phyloP scores from a whole-genome alignment of 2,797 vertebrate species.

The Carduelis carduelis region DNA sequence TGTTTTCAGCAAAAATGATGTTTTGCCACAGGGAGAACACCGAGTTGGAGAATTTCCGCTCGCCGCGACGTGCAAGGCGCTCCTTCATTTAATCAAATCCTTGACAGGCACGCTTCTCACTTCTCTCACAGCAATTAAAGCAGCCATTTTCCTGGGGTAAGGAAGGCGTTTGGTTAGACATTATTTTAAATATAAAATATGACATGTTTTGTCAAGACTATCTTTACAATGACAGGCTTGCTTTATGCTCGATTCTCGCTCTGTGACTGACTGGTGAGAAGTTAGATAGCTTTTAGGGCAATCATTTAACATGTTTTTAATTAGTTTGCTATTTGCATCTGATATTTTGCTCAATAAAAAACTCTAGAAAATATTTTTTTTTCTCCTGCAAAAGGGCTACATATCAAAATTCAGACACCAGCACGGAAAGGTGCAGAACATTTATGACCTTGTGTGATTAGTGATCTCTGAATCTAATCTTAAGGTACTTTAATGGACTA shows the following conservation, averaged over 20 bases:
- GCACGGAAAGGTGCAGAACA: constrained; percentile 27
- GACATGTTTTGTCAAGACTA: constrained; percentile 47
- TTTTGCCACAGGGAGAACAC: neutral
- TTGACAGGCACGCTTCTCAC: constrained; percentile 8
- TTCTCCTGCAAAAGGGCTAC: neutral
- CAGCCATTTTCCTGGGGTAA: neutral
- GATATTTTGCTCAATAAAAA: constrained; percentile 27
- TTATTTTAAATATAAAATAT: constrained; percentile 46
- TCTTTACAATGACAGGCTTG: constrained; percentile 16
- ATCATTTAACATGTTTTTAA: constrained; percentile 37
- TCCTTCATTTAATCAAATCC: constrained; percentile 22
- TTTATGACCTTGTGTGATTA: constrained; percentile 73
- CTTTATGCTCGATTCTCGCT: neutral
- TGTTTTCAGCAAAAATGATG: neutral
- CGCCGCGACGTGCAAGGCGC: accelerated
- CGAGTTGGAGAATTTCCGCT: neutral
- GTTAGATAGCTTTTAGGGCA: neutral
- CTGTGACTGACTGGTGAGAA: neutral
- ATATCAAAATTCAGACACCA: constrained; percentile 61
- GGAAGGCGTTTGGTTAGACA: neutral
- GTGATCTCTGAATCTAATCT: constrained; percentile 73
- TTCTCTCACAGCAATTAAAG: constrained; percentile 16
- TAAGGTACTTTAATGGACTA: constrained; percentile 71
- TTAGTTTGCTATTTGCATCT: constrained; percentile 53
- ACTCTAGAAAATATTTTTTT: neutral